Conservation (phyloP, 2,797 vertebrate genomes). For the Sebastes dallii region DNA sequence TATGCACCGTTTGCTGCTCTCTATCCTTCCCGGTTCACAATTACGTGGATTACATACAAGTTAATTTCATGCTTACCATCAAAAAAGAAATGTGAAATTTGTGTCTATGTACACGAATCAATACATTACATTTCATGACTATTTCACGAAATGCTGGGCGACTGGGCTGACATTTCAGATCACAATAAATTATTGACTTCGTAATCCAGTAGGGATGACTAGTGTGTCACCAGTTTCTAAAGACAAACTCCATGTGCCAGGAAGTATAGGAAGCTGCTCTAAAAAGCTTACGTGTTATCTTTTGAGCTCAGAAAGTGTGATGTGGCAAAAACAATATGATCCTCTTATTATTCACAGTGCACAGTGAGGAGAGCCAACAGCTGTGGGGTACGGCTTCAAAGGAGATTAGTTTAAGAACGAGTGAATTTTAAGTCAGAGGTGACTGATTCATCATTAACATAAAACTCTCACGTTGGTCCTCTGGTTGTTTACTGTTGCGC, state of each 20-base stretch:
- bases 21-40: no score
- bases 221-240: background rate
- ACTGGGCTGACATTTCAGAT: background rate
- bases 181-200: background rate
- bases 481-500: background rate
- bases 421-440: slow-evolving; percentile 19
- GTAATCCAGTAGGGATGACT: background rate
- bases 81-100: no score
- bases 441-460: slow-evolving; percentile 11
- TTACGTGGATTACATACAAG: no score
- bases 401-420: slow-evolving; percentile 12
- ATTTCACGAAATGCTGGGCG: no score
- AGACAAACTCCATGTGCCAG: background rate
- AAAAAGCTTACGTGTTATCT: slow-evolving; percentile 7
- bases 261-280: background rate
- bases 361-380: slow-evolving; percentile 15
- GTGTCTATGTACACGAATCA: no score
- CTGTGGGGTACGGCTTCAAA: background rate
- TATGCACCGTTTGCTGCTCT: no score
- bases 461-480: background rate
- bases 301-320: slow-evolving; percentile 5
- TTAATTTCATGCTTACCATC: no score
- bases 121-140: no score
- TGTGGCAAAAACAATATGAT: slow-evolving; percentile 17
- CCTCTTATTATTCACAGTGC: slow-evolving; percentile 18